phyloP scores from a whole-genome alignment of 2,113 vertebrate species.

The Meles meles region DNA sequence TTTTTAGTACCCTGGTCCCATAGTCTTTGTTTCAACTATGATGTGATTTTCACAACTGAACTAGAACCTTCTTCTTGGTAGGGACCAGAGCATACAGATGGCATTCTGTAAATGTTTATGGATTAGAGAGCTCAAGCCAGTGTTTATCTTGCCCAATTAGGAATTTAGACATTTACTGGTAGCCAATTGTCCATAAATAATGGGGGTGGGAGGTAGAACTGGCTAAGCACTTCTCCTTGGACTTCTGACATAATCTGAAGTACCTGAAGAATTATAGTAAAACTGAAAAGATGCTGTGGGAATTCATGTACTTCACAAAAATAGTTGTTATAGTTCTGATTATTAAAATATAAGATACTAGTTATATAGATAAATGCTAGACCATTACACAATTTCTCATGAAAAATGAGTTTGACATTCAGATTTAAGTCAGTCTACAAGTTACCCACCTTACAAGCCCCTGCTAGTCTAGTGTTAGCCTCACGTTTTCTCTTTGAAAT shows the following conservation, averaged over 20 bases:
- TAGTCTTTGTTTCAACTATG: not conserved
- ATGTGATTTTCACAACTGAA: not conserved
- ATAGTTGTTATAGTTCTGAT: not conserved
- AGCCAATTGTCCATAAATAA: not conserved
- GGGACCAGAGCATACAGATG: not conserved
- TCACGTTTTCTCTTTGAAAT: not conserved
- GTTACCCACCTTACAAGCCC: not conserved
- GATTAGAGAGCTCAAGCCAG: not conserved
- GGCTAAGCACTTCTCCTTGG: not conserved
- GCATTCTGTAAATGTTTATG: not conserved
- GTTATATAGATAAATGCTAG: not conserved
- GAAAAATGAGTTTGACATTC: not conserved
- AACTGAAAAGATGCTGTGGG: not conserved
- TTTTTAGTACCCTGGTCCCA: not conserved
- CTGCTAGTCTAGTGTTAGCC: not conserved
- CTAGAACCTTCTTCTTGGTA: not conserved
- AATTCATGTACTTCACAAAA: not conserved
- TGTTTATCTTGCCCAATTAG: not conserved
- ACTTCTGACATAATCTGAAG: not conserved
- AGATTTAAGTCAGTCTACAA: not conserved
- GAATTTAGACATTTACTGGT: not conserved
- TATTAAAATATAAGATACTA: conserved; percentile 10
- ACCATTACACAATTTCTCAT: not conserved
- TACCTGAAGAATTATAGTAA: conserved; percentile 23
- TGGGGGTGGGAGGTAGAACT: not conserved